Base-by-base conservation (phyloP, 2,888 invertebrate species). In the Uropetala carovei region DNA sequence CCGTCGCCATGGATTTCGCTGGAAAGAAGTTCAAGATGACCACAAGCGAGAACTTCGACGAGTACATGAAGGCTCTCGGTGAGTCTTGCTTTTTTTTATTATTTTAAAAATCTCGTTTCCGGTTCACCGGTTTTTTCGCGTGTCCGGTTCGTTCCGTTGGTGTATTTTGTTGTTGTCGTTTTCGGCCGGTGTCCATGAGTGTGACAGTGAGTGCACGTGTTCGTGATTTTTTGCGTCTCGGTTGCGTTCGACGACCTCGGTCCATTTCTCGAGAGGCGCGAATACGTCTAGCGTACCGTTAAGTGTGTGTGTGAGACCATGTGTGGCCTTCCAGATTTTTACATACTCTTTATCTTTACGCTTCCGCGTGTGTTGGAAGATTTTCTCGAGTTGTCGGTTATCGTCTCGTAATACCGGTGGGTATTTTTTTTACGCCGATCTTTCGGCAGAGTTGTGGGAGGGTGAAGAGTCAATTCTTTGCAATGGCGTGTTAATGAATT, bases 61-160 rank as follows among this genome's bases (percentile, higher is more conserved):
- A 98, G 93, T 98, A 98, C 96, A 97, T 98, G 98, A 98, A 98
- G 96, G 96, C 97, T 91, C 95, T 98, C 93, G 98, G 98, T 98
- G 94, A 97, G 97, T 96, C 57, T 64, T 59, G 89, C 30, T 83
- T 91, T 14, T 68, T 68, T 83, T 91, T 14, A 58, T 68, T 58
- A 18, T 82, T 82, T 43, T 14, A 3, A 9, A 8, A 9, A 8
- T 10, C 14, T 2, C 18, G n/a, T 30, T 30, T 16, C 30, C 2
- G 27, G 64, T 64, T 16, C 18, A 18, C 83, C 14, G 56, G 83
- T 43, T 56, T n/a, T 83, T 14, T 5, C 83, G 56, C 43, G n/a
- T 16, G 56, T 85, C 18, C 57, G 57, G 10, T 22, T 0, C n/a
- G 58, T 56, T 58, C 57, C 58, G 13, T 11, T 16, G 57, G 57